Conservation (phyloP, 2,797 vertebrate species). For the Crocodylus rhombifer region DNA sequence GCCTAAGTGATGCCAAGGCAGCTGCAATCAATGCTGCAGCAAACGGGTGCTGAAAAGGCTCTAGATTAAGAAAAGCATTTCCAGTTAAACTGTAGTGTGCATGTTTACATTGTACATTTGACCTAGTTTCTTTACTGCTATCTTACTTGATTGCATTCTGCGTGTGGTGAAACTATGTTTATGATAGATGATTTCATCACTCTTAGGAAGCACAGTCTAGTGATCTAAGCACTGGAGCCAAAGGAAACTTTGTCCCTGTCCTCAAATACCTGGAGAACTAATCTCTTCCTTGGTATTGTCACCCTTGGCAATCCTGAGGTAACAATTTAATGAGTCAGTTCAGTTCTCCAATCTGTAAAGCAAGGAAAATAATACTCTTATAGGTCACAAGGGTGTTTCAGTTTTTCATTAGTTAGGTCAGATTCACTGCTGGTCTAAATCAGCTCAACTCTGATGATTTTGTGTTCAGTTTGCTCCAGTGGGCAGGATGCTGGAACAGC, state of each 20-base stretch:
- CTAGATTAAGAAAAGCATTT: neutral
- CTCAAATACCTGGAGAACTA: neutral
- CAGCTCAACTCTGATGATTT: neutral
- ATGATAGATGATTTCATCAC: accelerated
- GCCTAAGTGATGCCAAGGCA: neutral
- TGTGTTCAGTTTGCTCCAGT: neutral
- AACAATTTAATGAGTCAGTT: neutral
- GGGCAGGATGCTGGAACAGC: no score
- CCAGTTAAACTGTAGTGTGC: neutral
- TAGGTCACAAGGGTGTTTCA: accelerated
- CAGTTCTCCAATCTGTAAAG: neutral
- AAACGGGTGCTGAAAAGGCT: neutral
- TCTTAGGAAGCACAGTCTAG: neutral
- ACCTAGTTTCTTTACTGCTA: accelerated
- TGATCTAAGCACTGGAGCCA: neutral
- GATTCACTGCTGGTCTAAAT: neutral
- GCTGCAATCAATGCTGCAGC: neutral
- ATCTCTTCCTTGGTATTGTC: neutral
- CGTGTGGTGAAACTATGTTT: neutral
- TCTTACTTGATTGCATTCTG: neutral
- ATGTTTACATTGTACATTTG: accelerated
- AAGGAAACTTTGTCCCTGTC: neutral
- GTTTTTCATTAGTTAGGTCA: neutral
- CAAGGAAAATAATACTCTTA: neutral
- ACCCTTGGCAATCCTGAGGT: neutral